phyloP scores from a whole-genome alignment of 2,888 invertebrate species.

The Diarsia brunnea region DNA sequence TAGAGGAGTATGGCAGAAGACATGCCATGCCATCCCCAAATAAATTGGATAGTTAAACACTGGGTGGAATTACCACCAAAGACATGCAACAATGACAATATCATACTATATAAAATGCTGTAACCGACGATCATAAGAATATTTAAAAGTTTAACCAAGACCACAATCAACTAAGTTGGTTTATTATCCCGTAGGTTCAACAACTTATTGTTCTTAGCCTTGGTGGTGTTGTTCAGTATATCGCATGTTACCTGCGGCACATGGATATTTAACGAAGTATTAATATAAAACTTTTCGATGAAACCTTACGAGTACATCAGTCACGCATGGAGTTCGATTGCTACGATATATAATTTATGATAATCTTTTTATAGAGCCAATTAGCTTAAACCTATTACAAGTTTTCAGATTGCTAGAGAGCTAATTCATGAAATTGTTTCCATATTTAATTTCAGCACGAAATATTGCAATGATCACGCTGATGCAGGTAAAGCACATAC shows the following conservation, averaged over 20 bases:
- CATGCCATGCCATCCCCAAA: neutral
- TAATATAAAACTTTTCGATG: conserved; percentile 18
- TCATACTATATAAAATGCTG: neutral
- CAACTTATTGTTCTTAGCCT: conserved; percentile 54
- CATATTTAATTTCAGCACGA: neutral
- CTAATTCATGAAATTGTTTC: neutral
- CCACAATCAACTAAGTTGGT: conserved; percentile 32
- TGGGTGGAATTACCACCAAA: neutral
- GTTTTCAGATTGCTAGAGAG: neutral
- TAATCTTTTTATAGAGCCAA: neutral
- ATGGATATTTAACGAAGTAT: conserved; percentile 43
- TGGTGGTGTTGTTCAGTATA: conserved; percentile 26
- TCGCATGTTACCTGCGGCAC: conserved; percentile 33
- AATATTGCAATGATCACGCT: neutral
- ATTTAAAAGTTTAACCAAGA: conserved; percentile 27
- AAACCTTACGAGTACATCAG: neutral
- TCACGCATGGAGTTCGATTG: conserved; percentile 9
- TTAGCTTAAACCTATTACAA: neutral
- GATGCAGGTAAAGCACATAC: neutral
- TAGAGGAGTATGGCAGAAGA: neutral
- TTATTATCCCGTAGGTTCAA: conserved; percentile 60
- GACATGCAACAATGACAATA: neutral
- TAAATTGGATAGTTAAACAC: neutral
- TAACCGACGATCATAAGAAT: neutral
- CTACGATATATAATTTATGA: neutral